Evolutionary conservation across 53 echinoderm and acorn worm genomes (phyloP), one percentile per base, ranked within the genome.

Genomic region (Luidia sarsii): DNA sequence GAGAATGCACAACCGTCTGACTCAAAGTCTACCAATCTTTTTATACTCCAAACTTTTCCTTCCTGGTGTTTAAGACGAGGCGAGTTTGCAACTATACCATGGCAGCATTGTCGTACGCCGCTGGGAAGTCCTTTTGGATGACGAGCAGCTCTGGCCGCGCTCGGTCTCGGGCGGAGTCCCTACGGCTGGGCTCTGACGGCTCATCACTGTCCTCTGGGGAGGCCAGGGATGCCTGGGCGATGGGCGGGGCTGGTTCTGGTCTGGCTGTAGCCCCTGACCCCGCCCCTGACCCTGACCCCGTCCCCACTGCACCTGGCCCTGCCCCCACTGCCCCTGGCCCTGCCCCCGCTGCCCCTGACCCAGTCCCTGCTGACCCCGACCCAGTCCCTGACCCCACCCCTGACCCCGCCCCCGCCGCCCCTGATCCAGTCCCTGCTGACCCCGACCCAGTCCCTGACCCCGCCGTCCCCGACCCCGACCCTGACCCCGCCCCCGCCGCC

Each of bases 41-140:
- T 20, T 74, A 52, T n/a, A n/a, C n/a, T n/a, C n/a, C n/a, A n/a
- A n/a, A n/a, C n/a, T n/a, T n/a, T n/a, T n/a, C n/a, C n/a, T n/a
- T n/a, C n/a, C n/a, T n/a, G n/a, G n/a, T n/a, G n/a, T n/a, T n/a
- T 15, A 24, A 66, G 35, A 49, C 54, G 4, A 51, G 24, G 33
- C 32, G n/a, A 30, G 9, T 82, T 52, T n/a, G n/a, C n/a, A n/a
- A 75, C 63, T 90, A 94, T 75, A 94, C 94, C 94, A 94, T 94
- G 11, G 94, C 94, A 65, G 94, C 86, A 67, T 94, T 94, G 67
- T 94, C 94, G 54, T 94, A 94, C n/a, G 65, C 89, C 25, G 86
- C 82, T n/a, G 79, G 50, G 68, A 74, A 74, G 72, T 32, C 2
- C 9, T 38, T 37, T 39, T 62, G 74, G 11, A 84, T 84, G 54